Conservation (phyloP, 2,888 invertebrate genomes). For the Caenorhabditis sp. region DNA sequence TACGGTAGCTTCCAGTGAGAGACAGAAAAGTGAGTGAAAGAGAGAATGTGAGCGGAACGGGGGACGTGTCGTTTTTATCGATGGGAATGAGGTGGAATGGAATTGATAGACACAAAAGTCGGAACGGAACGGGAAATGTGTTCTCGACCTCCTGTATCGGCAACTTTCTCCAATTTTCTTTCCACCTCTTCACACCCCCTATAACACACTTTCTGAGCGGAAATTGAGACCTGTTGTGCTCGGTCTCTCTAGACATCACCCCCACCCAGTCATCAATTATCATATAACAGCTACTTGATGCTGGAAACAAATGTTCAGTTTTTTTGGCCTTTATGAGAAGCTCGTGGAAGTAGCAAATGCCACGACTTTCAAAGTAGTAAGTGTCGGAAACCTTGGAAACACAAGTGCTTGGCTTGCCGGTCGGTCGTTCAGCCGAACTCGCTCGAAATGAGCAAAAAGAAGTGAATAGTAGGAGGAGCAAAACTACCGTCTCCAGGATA, state of each 20-base stretch:
- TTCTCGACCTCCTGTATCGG: not conserved
- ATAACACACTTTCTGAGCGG: not conserved
- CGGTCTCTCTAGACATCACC: not conserved
- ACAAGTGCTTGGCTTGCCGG: slow-evolving; percentile 6
- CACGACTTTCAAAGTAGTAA: not conserved
- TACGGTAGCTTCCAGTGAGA: too few relatives aligned
- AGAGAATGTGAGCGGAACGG: too few relatives aligned
- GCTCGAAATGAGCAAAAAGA: not conserved
- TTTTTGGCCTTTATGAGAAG: not conserved
- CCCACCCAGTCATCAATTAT: slow-evolving; percentile 9
- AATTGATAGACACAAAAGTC: not conserved
- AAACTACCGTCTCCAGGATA: too few relatives aligned
- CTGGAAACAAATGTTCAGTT: not conserved
- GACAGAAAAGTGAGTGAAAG: too few relatives aligned
- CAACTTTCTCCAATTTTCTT: too few relatives aligned
- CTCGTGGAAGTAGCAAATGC: not conserved
- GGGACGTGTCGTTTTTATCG: too few relatives aligned
- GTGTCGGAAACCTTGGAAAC: slow-evolving; percentile 29
- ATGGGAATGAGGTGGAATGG: not conserved
- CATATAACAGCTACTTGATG: not conserved
- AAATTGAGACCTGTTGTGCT: not conserved
- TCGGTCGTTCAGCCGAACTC: not conserved
- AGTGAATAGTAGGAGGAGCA: not conserved
- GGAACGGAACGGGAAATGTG: not conserved
- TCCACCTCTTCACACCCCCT: not conserved